These are phyloP conservation scores for Chrysemys picta DNA, from an alignment of 2,113 vertebrate species.

Conservation along the genomic window DNA sequence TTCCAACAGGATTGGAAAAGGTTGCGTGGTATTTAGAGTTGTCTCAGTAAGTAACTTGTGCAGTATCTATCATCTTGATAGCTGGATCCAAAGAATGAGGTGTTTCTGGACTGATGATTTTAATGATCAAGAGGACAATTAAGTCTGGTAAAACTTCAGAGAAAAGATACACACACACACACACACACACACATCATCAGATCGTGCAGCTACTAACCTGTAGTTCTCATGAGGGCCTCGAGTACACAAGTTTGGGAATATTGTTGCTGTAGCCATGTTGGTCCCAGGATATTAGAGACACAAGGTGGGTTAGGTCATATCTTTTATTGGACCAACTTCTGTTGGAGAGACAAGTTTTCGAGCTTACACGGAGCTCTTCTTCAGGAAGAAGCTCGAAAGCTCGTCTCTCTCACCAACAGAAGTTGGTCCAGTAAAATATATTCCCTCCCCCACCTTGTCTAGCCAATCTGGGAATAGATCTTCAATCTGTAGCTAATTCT, in stretches of 20 bases:
- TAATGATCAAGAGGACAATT: neutral
- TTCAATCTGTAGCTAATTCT: neutral
- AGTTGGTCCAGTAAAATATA: neutral
- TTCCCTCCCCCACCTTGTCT: neutral
- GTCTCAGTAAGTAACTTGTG: neutral
- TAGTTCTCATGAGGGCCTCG: neutral
- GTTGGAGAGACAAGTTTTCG: neutral
- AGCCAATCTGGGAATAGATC: neutral
- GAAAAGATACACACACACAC: accelerated
- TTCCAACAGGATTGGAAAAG: neutral
- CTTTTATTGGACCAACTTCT: neutral
- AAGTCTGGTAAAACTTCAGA: neutral
- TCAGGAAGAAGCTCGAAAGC: neutral
- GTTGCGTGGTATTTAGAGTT: neutral
- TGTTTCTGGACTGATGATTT: neutral
- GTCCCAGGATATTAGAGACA: neutral
- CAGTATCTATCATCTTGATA: neutral
- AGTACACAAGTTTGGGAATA: neutral
- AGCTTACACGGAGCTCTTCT: neutral
- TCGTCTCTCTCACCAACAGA: neutral
- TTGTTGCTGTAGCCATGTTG: neutral
- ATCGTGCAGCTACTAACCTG: neutral
- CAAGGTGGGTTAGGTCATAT: neutral
- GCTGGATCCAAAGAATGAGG: neutral
- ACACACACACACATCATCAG: too few species aligned